Conservation (phyloP, 2,113 vertebrate genomes). For the Phalacrocorax pelagicus region DNA sequence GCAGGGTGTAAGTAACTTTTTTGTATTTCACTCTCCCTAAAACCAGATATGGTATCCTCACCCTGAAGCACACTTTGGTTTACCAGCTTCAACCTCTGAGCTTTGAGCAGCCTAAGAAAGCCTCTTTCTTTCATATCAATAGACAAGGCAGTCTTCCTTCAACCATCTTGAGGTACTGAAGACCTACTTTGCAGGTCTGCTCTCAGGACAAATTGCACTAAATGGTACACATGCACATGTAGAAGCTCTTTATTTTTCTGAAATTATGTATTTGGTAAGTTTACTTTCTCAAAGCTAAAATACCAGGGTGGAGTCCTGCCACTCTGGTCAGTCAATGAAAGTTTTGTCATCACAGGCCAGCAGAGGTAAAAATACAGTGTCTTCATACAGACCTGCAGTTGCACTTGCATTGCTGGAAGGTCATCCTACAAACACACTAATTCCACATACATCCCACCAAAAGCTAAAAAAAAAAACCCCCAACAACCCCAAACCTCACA, state of each 20-base stretch:
- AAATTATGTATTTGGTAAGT: not conserved
- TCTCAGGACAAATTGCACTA: not conserved
- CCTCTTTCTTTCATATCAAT: not conserved
- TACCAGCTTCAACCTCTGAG: not conserved
- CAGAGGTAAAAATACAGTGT: not conserved
- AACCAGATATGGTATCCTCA: not conserved
- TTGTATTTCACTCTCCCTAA: not conserved
- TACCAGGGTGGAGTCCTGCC: not conserved
- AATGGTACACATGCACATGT: accelerated
- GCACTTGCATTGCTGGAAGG: not conserved
- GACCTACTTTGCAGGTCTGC: not conserved
- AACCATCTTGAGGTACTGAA: not conserved
- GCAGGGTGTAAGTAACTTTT: not conserved
- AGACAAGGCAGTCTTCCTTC: not conserved
- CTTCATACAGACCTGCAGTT: not conserved
- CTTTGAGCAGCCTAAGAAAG: not conserved
- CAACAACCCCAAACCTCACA: not conserved
- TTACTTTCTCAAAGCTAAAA: not conserved
- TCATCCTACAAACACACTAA: not conserved
- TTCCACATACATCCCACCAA: not conserved
- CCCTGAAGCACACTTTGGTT: not conserved
- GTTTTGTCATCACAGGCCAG: not conserved
- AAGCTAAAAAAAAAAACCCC: not conserved
- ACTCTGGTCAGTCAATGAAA: not conserved
- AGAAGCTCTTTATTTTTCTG: not conserved